Percentiles rank a stretch among this genome's conserved stretches.
These are phyloP conservation scores for Proterorhinus semilunaris DNA, from an alignment of 2,113 vertebrate species.

Conservation along the genomic window DNA sequence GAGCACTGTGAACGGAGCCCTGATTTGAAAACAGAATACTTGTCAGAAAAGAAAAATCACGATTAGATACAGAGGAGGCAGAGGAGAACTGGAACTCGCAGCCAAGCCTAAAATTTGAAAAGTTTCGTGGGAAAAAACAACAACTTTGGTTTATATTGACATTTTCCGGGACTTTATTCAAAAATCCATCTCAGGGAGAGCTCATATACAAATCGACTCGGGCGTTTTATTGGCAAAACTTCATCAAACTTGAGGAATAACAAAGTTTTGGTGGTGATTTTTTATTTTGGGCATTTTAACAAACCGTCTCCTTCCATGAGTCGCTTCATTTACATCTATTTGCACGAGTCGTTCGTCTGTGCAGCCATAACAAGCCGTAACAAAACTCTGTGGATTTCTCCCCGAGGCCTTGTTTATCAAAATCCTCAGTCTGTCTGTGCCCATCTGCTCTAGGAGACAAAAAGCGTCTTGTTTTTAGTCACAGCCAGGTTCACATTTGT, in stretches of 20 bases:
- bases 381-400: background rate
- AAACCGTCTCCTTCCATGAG: background rate
- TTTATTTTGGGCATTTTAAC: background rate
- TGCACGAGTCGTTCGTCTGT: background rate
- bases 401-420: conserved; percentile 2
- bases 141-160: background rate
- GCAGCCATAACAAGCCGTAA: background rate
- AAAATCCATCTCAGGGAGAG: background rate
- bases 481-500: conserved; percentile 2
- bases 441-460: background rate
- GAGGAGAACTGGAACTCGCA: background rate
- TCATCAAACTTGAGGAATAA: background rate
- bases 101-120: background rate
- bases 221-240: background rate
- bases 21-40: too few relatives aligned
- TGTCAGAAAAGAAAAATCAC: too few relatives aligned
- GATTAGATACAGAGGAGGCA: too few relatives aligned
- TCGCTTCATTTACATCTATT: background rate
- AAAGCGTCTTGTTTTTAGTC: conserved; percentile 1
- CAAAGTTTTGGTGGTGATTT: background rate
- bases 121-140: background rate
- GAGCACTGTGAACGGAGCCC: too few relatives aligned
- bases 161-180: background rate
- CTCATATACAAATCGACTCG: background rate
- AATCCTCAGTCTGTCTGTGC: background rate